Base-by-base conservation (phyloP, 2,888 invertebrate species). In the Cerastis leucographa region DNA sequence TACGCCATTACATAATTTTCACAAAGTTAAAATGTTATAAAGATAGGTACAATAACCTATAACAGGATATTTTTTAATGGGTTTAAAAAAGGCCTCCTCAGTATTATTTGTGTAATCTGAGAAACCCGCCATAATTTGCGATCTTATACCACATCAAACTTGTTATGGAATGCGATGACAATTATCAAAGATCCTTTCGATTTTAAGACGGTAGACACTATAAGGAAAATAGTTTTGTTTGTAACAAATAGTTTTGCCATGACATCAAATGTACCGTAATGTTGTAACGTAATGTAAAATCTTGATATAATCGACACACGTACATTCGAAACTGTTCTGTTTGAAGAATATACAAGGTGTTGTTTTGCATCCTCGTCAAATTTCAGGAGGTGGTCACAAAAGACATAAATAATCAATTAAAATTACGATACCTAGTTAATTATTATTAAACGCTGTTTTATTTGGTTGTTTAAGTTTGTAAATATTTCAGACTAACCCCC, bases 71-170 rank as follows among this genome's bases (percentile, higher is more conserved):
- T 64, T 35, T 51, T 46, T 49, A 75, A 71, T 25, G 7, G 14
- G 14, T 14, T 54, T 17, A 35, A 2, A 42, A 56, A 40, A 54
- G n/a, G 51, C 17, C 25, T 17, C 25, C 25, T 29, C 46, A 14
- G 44, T 12, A 49, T 59, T 61, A 35, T 35, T 35, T 35, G n/a
- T 22, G 40, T 68, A 35, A 78, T 78, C 65, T 54, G 72, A 19
- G 25, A 65, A 65, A 42, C 29, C 40, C 51, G 29, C 6, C 49
- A 56, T 71, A 49, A 78, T 49, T 66, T 35, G 49, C 25, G 42
- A 22, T 46, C 14, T n/a, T 56, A 67, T 17, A 56, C 12, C 29
- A 25, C 51, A 25, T 29, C 14, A 56, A 82, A 71, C 42, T 19
- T 17, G 69, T 51, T 76, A 44, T 40, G 19, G 44, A 81, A 70